These are phyloP conservation scores for Tangara arthus DNA, from an alignment of 2,797 vertebrate species.

Conservation along the genomic window DNA sequence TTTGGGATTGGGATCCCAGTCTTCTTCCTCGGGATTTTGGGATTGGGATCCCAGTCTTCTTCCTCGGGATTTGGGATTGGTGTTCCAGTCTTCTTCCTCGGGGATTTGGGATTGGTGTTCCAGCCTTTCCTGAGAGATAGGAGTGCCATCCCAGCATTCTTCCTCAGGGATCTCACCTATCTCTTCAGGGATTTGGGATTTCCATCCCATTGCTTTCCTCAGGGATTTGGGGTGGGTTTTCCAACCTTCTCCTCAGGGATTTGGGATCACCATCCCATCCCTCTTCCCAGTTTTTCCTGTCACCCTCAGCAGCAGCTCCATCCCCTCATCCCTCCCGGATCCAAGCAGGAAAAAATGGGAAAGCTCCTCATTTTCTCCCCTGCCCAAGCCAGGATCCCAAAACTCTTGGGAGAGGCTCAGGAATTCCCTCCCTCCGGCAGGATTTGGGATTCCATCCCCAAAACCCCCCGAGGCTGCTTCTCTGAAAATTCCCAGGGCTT, in stretches of 20 bases:
- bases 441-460: neutral
- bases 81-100: accelerated
- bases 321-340: neutral
- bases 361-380: neutral
- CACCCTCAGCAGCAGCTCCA: neutral
- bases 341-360: neutral
- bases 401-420: neutral
- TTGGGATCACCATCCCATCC: neutral
- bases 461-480: neutral
- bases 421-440: neutral
- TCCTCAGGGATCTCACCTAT: neutral
- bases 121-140: neutral
- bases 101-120: neutral
- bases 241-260: neutral
- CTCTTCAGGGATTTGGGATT: neutral
- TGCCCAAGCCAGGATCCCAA: neutral
- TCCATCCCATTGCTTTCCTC: neutral
- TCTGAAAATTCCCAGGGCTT: neutral
- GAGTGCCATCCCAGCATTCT: too few species aligned
- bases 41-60: too few species aligned
- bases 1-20: neutral
- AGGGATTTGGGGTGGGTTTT: neutral
- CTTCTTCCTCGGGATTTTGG: too few species aligned
- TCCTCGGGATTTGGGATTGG: too few species aligned
- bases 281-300: too few species aligned